Conservation (phyloP, 1,140 invertebrate species). For the Melipona quadrifasciata region DNA sequence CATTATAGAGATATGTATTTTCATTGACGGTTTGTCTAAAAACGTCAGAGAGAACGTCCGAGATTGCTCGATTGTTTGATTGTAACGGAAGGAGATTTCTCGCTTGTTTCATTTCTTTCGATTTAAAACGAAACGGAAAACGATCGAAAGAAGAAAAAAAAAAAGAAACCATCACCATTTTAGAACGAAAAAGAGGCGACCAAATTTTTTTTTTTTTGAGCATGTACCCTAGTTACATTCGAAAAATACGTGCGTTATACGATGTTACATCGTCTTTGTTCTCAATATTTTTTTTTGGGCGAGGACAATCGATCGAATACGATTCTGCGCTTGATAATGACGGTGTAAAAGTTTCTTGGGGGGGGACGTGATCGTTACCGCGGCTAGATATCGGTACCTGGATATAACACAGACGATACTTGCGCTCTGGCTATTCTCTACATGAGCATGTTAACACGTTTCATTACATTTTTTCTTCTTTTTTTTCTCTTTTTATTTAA, state of each 20-base stretch:
- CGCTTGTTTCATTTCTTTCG: background rate
- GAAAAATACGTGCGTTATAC: background rate
- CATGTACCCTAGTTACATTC: background rate
- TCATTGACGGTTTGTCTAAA: slow-evolving; percentile 47
- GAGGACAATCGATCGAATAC: background rate
- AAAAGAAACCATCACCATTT: background rate
- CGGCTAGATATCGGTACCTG: slow-evolving; percentile 27
- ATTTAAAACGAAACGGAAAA: background rate
- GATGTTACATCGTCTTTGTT: background rate
- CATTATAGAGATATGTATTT: slow-evolving; percentile 58
- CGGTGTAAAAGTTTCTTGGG: slow-evolving; percentile 13
- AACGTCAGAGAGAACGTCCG: slow-evolving; percentile 19
- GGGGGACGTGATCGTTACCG: slow-evolving; percentile 25
- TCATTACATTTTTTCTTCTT: background rate
- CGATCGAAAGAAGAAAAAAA: no score
- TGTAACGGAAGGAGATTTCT: background rate
- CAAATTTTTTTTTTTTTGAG: slow-evolving; percentile 23
- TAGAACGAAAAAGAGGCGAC: background rate
- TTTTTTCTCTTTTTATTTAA: slow-evolving; percentile 9
- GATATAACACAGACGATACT: slow-evolving; percentile 32
- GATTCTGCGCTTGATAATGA: background rate
- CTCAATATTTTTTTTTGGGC: background rate
- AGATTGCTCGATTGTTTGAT: background rate
- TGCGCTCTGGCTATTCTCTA: slow-evolving; percentile 35
- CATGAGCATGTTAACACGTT: slow-evolving; percentile 34